Conservation (phyloP, 2,797 vertebrate species). For the Sarcophilus harrisii region DNA sequence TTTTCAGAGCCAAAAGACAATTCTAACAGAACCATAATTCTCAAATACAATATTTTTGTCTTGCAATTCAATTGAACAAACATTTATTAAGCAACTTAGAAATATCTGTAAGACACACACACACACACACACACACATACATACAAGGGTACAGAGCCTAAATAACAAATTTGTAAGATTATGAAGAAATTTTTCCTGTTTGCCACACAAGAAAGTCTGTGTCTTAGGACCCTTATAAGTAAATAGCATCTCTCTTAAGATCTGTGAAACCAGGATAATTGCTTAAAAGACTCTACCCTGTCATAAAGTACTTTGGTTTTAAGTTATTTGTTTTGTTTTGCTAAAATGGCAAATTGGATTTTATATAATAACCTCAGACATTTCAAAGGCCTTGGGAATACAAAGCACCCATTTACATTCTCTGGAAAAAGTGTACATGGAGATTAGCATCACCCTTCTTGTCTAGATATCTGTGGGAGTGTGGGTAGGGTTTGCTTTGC, state of each 20-base stretch:
- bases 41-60: constrained; percentile 4
- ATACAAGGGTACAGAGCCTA: constrained; percentile 22
- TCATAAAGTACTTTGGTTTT: neutral
- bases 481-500: neutral
- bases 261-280: neutral
- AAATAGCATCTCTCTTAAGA: neutral
- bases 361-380: neutral
- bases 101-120: neutral
- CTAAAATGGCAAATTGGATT: neutral
- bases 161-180: constrained; percentile 28
- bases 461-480: neutral
- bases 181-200: neutral
- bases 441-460: neutral
- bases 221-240: neutral
- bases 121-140: neutral
- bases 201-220: neutral
- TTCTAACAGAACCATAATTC: constrained; percentile 44
- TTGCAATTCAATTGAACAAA: neutral
- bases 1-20: constrained; percentile 43
- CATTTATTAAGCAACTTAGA: neutral
- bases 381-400: neutral
- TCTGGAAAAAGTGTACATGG: neutral
- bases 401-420: neutral
- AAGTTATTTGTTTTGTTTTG: neutral
- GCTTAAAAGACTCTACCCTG: neutral